Conservation (phyloP, 2,113 vertebrate species). For the Caranx ignobilis region DNA sequence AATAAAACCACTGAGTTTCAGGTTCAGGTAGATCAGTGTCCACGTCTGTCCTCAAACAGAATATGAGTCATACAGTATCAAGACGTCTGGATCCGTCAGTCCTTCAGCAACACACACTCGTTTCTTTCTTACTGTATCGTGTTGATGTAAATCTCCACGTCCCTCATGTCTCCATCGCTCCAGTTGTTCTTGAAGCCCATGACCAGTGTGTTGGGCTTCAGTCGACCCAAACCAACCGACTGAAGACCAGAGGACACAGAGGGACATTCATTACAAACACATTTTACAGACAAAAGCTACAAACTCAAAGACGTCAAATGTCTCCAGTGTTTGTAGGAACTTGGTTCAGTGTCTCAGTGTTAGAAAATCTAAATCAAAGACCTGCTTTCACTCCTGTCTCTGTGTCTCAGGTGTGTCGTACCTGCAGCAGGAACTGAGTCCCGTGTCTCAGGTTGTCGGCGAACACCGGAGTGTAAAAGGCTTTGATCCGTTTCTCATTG, state of each 20-base stretch:
- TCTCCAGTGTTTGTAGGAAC: no score
- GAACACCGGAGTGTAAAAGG: constrained; percentile 93
- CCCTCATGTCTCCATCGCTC: constrained; percentile 91
- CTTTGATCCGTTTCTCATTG: constrained; percentile 92
- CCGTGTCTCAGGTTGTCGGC: constrained; percentile 94
- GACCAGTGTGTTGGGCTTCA: constrained; percentile 95
- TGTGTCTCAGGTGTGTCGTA: constrained; percentile 7
- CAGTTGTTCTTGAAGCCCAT: constrained; percentile 98
- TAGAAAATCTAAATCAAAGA: no score
- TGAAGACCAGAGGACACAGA: constrained; percentile 58
- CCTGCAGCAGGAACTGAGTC: constrained; percentile 94
- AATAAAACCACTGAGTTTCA: background rate
- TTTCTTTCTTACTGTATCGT: constrained; percentile 90
- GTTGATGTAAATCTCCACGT: constrained; percentile 95
- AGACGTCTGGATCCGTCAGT: no score
- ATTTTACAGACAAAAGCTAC: no score
- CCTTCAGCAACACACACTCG: no score
- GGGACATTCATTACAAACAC: no score
- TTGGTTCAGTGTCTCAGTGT: no score
- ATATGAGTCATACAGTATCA: no score
- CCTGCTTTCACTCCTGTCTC: no score
- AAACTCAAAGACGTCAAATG: no score
- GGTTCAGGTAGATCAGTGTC: no score
- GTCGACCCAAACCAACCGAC: constrained; percentile 94
- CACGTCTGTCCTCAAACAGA: no score